A percentile compares a stretch with the other conserved stretches of the same genome.
Evolutionary conservation across 2,113 vertebrate species (phyloP).

Genomic region (Cyrtonyx montezumae): DNA sequence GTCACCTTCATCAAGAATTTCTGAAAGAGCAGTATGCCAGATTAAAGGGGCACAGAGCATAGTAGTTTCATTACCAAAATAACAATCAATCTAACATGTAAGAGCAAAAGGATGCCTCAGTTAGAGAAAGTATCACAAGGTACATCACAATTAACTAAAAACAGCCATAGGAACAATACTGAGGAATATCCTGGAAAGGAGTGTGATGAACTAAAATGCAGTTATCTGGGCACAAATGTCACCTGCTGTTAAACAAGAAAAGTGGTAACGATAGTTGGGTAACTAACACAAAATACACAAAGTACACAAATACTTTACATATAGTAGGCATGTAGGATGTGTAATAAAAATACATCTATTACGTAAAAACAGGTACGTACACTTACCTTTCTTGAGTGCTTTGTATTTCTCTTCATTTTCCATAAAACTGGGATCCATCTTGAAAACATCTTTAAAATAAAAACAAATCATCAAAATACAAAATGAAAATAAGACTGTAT

Average conservation of each 20-base stretch:
- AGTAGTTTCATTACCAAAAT: neutral
- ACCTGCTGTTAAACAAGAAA: neutral
- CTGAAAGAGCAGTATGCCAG: conserved; percentile 70
- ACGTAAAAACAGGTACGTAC: neutral
- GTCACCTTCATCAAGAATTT: conserved; percentile 97
- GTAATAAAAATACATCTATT: neutral
- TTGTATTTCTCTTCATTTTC: conserved; percentile 99
- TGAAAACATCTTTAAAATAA: conserved; percentile 91
- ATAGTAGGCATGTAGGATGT: too few species aligned
- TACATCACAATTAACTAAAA: neutral
- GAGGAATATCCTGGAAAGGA: neutral
- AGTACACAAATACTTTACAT: too few species aligned
- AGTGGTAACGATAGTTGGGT: neutral
- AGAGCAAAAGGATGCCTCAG: neutral
- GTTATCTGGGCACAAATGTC: neutral
- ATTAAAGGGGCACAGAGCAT: neutral
- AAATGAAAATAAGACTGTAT: neutral
- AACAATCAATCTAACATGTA: neutral
- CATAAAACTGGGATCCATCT: conserved; percentile 95
- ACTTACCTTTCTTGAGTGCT: conserved; percentile 89
- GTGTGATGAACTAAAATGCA: neutral
- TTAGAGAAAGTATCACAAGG: neutral
- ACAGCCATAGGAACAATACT: neutral
- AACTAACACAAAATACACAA: neutral
- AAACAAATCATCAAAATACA: conserved; percentile 8